Evolutionary conservation across 1,140 invertebrate genomes (phyloP), one percentile per base, ranked within the genome.

Genomic region (Cyphomyrmex costatus): DNA sequence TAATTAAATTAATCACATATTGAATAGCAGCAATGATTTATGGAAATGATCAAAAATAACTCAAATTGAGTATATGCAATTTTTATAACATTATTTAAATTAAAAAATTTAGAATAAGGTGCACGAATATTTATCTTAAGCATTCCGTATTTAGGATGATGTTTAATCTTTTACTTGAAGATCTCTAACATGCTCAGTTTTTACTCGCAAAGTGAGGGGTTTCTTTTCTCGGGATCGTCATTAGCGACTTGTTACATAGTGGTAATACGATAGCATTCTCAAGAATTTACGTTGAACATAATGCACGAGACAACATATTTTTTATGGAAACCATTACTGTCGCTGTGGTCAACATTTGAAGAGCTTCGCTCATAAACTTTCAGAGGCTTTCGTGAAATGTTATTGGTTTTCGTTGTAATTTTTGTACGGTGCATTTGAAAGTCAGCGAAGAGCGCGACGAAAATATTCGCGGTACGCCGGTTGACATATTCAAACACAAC

Each of bases 321-420:
- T 82, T 71, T n/a, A 33, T 6, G 19, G 21, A 56, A 71, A 51
- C 30, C 3, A 49, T n/a, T 10, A 8, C 19, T 16, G 4, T 14
- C 14, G 19, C 3, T 24, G 16, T 12, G 24, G 14, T 79, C 61
- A 24, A 68, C 46, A 80, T 80, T 80, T 68, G 61, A 70, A 46
- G 30, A 56, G n/a, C 46, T 53, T 73, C 21, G 66, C 79, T 73
- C 24, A 33, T 66, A 61, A 30, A 68, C 77, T 60, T 66, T 79
- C 46, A 49, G n/a, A 58, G 51, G 19, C 21, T 82, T 71, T 58
- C 24, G n/a, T 16, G n/a, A 14, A 56, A 46, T 27, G 53, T 33
- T 73, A 7, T 60, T 60, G 56, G 51, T 58, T 82, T 71, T 27
- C 8, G 14, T 19, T 58, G 33, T 12, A 58, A 58, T 82, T 60